These are phyloP conservation scores for Pollimyrus isidori DNA, from an alignment of 2,113 vertebrate genomes.

Conservation along the genomic window DNA sequence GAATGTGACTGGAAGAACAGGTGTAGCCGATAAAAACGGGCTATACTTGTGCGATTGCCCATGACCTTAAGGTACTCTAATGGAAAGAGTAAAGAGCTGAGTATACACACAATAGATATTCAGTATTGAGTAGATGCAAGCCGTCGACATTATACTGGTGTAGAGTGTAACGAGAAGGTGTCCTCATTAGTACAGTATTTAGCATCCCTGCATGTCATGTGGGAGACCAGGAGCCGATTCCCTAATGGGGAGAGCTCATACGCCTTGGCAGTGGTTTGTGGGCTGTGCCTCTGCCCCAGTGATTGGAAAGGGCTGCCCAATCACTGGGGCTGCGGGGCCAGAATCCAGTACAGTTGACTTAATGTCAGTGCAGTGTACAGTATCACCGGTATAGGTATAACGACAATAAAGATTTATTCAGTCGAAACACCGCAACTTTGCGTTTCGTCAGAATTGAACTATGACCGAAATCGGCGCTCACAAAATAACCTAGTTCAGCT, in stretches of 20 bases:
- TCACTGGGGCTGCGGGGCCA: background rate
- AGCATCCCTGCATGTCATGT: background rate
- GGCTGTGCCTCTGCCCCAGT: background rate
- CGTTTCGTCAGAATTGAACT: background rate
- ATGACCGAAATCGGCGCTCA: background rate
- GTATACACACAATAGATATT: background rate
- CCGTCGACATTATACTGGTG: background rate
- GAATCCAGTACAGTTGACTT: background rate
- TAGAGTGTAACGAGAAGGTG: background rate
- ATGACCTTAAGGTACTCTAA: background rate
- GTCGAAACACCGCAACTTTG: background rate
- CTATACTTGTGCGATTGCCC: background rate
- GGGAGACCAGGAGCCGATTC: background rate
- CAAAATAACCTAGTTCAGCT: background rate
- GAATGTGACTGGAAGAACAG: background rate
- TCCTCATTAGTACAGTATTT: background rate
- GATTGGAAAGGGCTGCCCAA: background rate
- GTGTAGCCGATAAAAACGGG: background rate
- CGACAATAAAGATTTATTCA: background rate
- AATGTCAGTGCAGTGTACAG: background rate
- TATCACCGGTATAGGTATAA: background rate
- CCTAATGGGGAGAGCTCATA: background rate
- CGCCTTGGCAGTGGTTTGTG: background rate
- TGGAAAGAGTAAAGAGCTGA: background rate
- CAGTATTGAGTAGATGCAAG: background rate